Evolutionary conservation across 1,140 invertebrate genomes (phyloP).

Genomic region (Nilaparvata lugens): DNA sequence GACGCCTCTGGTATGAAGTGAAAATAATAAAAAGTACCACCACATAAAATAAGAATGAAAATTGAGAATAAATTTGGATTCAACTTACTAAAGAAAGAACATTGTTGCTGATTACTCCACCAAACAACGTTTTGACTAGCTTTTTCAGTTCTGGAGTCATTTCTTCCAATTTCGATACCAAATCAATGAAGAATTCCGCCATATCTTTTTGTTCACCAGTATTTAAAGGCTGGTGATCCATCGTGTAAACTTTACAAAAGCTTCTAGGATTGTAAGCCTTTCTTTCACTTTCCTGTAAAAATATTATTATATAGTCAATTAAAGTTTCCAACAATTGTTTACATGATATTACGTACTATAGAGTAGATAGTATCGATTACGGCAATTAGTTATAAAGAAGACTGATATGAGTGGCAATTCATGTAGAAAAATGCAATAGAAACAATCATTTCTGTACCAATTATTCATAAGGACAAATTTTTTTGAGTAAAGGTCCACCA

Average conservation of each 20-base stretch:
- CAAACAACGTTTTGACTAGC: conserved; percentile 84
- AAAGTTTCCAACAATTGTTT: too few species aligned
- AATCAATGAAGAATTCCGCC: conserved; percentile 95
- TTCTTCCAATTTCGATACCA: conserved; percentile 91
- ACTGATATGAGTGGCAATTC: too few species aligned
- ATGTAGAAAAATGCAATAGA: too few species aligned
- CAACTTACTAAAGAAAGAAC: conserved; percentile 71
- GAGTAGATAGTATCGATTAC: too few species aligned
- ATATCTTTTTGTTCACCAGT: conserved; percentile 97
- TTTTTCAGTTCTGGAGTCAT: conserved; percentile 88
- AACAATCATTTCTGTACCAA: too few species aligned
- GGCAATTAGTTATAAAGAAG: too few species aligned
- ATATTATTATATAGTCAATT: background rate
- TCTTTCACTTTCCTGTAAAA: conserved; percentile 72
- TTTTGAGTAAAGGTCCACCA: too few species aligned
- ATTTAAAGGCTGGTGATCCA: conserved; percentile 92
- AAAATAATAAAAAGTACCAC: conserved; percentile 7
- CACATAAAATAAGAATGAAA: conserved; percentile 13
- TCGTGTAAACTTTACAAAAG: conserved; percentile 93
- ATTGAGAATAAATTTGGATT: background rate
- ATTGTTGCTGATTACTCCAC: conserved; percentile 87
- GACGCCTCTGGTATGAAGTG: too few species aligned
- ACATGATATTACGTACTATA: too few species aligned
- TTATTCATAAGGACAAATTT: too few species aligned
- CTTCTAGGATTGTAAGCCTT: conserved; percentile 91